phyloP scores from a whole-genome alignment of 2,888 invertebrate species.

The Leucophora obtusa region DNA sequence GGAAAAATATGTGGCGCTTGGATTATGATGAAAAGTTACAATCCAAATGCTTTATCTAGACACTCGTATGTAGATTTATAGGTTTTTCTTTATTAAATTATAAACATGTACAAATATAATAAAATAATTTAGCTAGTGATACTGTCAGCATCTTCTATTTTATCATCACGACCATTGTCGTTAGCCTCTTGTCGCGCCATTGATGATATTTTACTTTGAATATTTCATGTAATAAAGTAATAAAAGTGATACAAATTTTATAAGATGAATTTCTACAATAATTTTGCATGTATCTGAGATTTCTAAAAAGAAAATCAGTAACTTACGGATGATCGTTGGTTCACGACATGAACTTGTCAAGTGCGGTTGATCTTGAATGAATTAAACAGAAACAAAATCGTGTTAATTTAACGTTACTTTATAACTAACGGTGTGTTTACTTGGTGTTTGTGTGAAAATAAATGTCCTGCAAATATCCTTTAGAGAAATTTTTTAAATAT shows the following conservation, averaged over 20 bases:
- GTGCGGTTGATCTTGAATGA: slow-evolving; percentile 20
- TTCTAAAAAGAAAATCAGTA: slow-evolving; percentile 38
- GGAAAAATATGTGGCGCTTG: not conserved
- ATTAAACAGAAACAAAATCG: not conserved
- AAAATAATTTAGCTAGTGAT: slow-evolving; percentile 53
- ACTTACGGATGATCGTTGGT: slow-evolving; percentile 41
- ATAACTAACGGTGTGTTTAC: not conserved
- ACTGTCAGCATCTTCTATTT: slow-evolving; percentile 8
- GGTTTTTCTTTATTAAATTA: slow-evolving; percentile 15
- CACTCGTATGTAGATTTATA: not conserved
- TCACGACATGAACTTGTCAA: slow-evolving; percentile 34
- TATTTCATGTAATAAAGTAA: not conserved
- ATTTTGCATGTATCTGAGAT: slow-evolving; percentile 18
- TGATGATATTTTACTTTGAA: slow-evolving; percentile 9
- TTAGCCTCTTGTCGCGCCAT: not conserved
- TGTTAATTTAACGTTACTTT: not conserved
- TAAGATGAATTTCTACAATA: not conserved
- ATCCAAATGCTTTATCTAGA: not conserved
- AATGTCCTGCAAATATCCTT: slow-evolving; percentile 4
- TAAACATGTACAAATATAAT: slow-evolving; percentile 38
- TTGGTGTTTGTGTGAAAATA: not conserved
- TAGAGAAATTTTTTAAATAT: not conserved
- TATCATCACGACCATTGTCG: not conserved
- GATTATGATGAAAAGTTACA: not conserved
- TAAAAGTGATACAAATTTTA: not conserved